These are phyloP conservation scores for Hedya salicella DNA, from an alignment of 2,888 invertebrate species.

Conservation along the genomic window DNA sequence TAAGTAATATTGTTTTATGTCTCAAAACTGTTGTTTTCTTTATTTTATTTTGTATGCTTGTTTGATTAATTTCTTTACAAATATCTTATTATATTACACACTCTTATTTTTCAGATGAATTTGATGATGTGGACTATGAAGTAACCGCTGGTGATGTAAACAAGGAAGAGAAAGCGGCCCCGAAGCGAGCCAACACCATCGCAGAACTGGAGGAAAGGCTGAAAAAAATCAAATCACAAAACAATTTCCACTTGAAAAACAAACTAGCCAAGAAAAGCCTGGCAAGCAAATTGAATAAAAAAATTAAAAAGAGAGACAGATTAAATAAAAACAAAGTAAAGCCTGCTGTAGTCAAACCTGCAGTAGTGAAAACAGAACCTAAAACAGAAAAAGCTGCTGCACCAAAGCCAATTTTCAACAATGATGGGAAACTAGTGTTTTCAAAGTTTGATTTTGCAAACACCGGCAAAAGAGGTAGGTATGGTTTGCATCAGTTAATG, in stretches of 20 bases:
- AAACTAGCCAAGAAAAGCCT: slow-evolving; percentile 88
- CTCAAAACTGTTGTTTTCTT: too few species aligned
- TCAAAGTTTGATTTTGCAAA: slow-evolving; percentile 96
- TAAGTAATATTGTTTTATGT: too few species aligned
- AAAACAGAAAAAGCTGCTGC: slow-evolving; percentile 72
- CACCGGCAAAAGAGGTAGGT: slow-evolving; percentile 85
- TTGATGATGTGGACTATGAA: slow-evolving; percentile 72
- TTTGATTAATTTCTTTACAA: neutral
- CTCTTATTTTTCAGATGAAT: slow-evolving; percentile 69
- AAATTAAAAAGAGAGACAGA: slow-evolving; percentile 86
- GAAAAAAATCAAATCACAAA: slow-evolving; percentile 86
- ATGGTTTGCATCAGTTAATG: neutral
- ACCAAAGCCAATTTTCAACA: slow-evolving; percentile 91
- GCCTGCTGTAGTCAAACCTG: slow-evolving; percentile 53
- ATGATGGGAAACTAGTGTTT: slow-evolving; percentile 94
- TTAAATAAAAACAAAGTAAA: slow-evolving; percentile 64
- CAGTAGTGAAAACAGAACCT: slow-evolving; percentile 52
- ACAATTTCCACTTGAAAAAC: slow-evolving; percentile 86
- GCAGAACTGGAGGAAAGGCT: slow-evolving; percentile 87
- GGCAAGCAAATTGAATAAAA: slow-evolving; percentile 88
- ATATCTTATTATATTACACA: too few species aligned
- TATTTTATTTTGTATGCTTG: neutral
- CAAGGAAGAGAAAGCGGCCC: slow-evolving; percentile 60
- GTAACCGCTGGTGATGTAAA: slow-evolving; percentile 60
- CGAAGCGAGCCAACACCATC: slow-evolving; percentile 85